Percentiles rank a stretch among this genome's conserved stretches.
Conservation (phyloP, 1,140 invertebrate species). For the Eumeta japonica region DNA sequence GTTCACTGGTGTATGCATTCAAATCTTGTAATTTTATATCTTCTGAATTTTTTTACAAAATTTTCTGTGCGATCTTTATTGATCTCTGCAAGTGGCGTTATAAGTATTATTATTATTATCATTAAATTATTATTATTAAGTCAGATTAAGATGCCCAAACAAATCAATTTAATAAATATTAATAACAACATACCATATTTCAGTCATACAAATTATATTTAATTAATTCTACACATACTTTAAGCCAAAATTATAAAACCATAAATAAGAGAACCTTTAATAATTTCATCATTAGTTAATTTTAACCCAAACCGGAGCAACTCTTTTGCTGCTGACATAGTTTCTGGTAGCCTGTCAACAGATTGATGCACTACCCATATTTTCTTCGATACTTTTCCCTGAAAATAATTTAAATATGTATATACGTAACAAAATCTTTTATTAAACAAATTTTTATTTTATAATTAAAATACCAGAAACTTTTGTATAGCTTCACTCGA, state of each 20-base stretch:
- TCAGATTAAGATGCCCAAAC: not conserved
- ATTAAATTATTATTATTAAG: not conserved
- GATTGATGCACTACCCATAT: slow-evolving; percentile 84
- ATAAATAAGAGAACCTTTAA: slow-evolving; percentile 54
- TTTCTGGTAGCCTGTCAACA: slow-evolving; percentile 72
- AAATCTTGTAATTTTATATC: slow-evolving; percentile 34
- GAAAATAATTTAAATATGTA: slow-evolving; percentile 1
- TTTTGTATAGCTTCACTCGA: slow-evolving; percentile 72
- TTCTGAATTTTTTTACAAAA: slow-evolving; percentile 18
- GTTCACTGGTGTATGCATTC: slow-evolving; percentile 46
- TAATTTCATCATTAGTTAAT: slow-evolving; percentile 66
- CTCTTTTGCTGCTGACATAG: slow-evolving; percentile 69
- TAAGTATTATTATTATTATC: not conserved
- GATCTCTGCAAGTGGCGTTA: slow-evolving; percentile 23
- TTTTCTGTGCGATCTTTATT: slow-evolving; percentile 29
- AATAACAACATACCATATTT: too few relatives aligned
- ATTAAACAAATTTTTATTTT: too few relatives aligned
- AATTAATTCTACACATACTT: too few relatives aligned
- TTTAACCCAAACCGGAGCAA: slow-evolving; percentile 73
- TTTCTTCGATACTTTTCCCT: slow-evolving; percentile 76
- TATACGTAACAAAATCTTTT: not conserved
- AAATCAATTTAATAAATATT: too few relatives aligned
- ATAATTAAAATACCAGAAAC: slow-evolving; percentile 70
- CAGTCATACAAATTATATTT: too few relatives aligned
- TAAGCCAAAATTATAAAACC: too few relatives aligned